Percentiles rank a stretch among this genome's conserved stretches.
Conservation (phyloP, 2,113 vertebrate species). For the Romanogobio albipinnatus region DNA sequence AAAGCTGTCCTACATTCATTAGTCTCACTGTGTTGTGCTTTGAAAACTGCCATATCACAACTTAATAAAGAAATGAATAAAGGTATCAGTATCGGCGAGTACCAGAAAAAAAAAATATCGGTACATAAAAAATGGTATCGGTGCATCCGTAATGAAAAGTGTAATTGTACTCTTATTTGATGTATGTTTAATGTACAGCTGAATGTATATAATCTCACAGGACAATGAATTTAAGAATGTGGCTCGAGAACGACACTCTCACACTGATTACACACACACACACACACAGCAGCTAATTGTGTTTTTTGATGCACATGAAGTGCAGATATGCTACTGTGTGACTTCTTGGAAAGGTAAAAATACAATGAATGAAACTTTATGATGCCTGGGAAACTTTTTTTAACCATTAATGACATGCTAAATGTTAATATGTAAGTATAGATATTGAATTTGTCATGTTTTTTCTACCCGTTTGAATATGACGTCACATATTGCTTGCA, state of each 20-base stretch:
- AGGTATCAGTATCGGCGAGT: too few relatives aligned
- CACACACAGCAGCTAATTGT: neutral
- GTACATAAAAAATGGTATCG: too few relatives aligned
- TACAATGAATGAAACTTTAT: slow-evolving; percentile 1
- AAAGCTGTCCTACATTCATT: too few relatives aligned
- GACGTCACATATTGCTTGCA: neutral
- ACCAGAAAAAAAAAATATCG: too few relatives aligned
- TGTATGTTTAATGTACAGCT: slow-evolving; percentile 49
- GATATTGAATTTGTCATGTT: slow-evolving; percentile 5
- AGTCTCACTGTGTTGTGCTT: too few relatives aligned
- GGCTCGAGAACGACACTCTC: neutral
- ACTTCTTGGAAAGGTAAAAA: neutral
- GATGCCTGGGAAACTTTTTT: neutral
- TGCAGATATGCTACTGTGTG: neutral
- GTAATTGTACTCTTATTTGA: neutral
- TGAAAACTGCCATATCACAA: too few relatives aligned
- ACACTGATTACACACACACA: slow-evolving; percentile 23
- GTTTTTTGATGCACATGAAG: slow-evolving; percentile 1
- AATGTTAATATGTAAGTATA: slow-evolving; percentile 32
- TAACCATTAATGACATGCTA: slow-evolving; percentile 4
- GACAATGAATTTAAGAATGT: slow-evolving; percentile 5
- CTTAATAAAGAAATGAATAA: too few relatives aligned
- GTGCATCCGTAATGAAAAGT: neutral
- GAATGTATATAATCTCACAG: slow-evolving; percentile 40
- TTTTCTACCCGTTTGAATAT: neutral